A percentile compares a stretch with the other conserved stretches of the same genome.
phyloP scores from a whole-genome alignment of 2,888 invertebrate species.

The Dryocosmus kuriphilus region DNA sequence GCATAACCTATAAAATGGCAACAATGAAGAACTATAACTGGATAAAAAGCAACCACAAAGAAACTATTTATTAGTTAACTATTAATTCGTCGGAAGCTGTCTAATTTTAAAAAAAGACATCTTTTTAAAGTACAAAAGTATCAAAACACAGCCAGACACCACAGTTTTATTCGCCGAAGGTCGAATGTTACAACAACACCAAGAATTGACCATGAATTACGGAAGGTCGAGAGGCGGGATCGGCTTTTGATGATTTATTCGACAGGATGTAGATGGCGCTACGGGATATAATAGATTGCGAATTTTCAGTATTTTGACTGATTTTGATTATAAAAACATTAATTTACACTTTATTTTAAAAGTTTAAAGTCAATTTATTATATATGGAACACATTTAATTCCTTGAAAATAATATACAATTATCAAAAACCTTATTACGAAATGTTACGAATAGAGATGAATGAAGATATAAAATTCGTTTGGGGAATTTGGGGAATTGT shows the following conservation, averaged over 20 bases:
- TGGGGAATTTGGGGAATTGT: too few relatives aligned
- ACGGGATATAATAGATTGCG: background rate
- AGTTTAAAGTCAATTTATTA: background rate
- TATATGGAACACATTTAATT: background rate
- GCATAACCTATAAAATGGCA: background rate
- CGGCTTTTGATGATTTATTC: too few relatives aligned
- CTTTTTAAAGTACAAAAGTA: background rate
- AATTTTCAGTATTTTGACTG: too few relatives aligned
- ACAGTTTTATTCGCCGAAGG: background rate
- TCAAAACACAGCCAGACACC: background rate
- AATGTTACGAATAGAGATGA: too few relatives aligned
- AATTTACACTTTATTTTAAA: background rate
- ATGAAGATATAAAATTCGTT: background rate
- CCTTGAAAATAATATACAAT: background rate
- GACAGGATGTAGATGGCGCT: background rate
- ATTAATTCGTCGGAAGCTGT: background rate
- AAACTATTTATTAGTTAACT: background rate
- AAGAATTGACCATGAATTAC: too few relatives aligned
- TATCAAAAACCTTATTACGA: too few relatives aligned
- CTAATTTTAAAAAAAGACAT: background rate
- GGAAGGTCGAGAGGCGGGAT: too few relatives aligned
- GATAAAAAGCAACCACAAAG: background rate
- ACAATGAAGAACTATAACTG: background rate
- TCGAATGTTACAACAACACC: background rate
- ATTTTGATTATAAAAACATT: background rate